A percentile compares a stretch with the other conserved stretches of the same genome.
These are phyloP conservation scores for Phortica okadai DNA, from an alignment of 2,888 invertebrate genomes.

Conservation along the genomic window DNA sequence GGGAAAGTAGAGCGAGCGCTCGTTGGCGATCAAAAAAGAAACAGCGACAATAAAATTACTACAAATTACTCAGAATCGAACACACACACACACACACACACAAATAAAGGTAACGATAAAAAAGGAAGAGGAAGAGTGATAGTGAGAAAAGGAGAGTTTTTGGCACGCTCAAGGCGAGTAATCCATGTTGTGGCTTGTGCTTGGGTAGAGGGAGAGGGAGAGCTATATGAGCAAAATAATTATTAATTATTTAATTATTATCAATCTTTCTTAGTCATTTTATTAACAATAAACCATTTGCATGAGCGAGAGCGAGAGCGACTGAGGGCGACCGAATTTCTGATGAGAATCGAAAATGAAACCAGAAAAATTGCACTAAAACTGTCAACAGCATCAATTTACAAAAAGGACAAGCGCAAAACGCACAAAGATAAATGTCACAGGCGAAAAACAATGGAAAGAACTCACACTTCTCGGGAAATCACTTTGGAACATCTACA, in stretches of 20 bases:
- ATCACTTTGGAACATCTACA: conserved; percentile 55
- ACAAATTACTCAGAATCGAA: conserved; percentile 51
- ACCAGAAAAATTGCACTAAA: conserved; percentile 52
- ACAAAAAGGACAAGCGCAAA: conserved; percentile 42
- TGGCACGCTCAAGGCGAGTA: neutral
- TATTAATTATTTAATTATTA: neutral
- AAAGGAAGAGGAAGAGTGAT: neutral
- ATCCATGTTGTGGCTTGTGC: neutral
- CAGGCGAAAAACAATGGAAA: conserved; percentile 51
- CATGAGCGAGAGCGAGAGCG: too few relatives aligned
- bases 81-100: neutral
- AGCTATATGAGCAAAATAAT: neutral
- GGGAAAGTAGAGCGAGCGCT: neutral
- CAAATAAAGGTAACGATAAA: neutral
- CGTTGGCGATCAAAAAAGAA: neutral
- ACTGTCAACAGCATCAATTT: conserved; percentile 63
- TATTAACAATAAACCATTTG: too few relatives aligned
- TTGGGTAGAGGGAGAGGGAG: neutral
- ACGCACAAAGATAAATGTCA: neutral
- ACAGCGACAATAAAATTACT: conserved; percentile 40
- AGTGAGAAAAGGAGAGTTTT: neutral
- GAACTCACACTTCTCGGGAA: conserved; percentile 62
- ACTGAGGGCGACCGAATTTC: too few relatives aligned
- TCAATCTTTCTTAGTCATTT: too few relatives aligned
- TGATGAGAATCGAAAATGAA: too few relatives aligned